Evolutionary conservation across 2,113 vertebrate genomes (phyloP), one percentile per base, ranked within the genome.

Genomic region (Oostethus manadensis): DNA sequence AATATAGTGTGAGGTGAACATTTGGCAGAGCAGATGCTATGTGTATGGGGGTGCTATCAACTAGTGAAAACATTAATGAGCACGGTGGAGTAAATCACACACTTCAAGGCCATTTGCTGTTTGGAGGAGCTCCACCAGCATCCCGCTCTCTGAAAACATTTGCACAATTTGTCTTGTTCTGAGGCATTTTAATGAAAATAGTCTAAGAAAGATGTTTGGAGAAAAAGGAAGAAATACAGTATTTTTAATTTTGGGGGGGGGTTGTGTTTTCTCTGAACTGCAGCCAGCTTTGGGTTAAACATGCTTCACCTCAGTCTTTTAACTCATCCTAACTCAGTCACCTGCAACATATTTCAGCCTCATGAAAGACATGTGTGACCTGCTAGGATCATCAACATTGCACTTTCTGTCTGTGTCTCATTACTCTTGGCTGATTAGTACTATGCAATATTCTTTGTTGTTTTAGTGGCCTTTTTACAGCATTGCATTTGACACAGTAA

Each of bases 291-390:
- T 74, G 78, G 81, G 81, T 78, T 80, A 35, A 54, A 38, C 51
- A 73, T 82, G 78, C 70, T 71, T 80, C 76, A 75, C 51, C 81
- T 81, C 79, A 76, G 56, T 81, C 11, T 50, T 49, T 40, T 13
- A 48, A 48, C 42, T 18, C 33, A 10, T 68, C 76, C 73, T 68
- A 56, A 74, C 72, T 77, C 75, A 74, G 33, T 78, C 80, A 76
- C 89, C 93, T 93, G 93, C 90, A 92, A 88, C 63, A 81, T 75
- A 88, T 91, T 92, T 90, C 89, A 89, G 59, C 86, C 88, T 88
- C 90, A 91, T 90, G 83, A 89, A 88, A 86, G 88, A 87, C 11
- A 14, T 40, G 45, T 21, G 2, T 38, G 33, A 38, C 29, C 33
- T 20, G 29, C n/a, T 29, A 21, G 21, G 9, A 29, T 33, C 29